Conservation (phyloP, 2,113 vertebrate species). For the Coryphaenoides rupestris region DNA sequence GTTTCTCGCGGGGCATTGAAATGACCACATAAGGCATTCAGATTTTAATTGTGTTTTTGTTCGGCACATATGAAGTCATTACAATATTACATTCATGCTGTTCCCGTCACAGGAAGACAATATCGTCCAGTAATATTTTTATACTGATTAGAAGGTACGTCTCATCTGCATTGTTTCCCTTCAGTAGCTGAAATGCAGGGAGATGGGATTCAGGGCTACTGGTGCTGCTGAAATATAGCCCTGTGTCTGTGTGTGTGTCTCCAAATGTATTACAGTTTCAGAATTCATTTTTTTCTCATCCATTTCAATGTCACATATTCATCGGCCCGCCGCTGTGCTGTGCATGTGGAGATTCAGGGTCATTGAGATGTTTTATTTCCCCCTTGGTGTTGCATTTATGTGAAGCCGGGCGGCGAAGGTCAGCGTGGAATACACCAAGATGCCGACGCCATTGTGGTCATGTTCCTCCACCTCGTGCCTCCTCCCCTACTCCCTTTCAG, state of each 20-base stretch:
- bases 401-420: constrained; percentile 63
- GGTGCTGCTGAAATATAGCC: constrained; percentile 44
- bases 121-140: constrained; percentile 11
- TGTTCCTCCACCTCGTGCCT: constrained; percentile 55
- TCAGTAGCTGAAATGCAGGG: constrained; percentile 33
- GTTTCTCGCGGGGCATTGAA: no score
- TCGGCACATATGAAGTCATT: no score
- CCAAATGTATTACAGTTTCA: constrained; percentile 51
- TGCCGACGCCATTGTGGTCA: constrained; percentile 62
- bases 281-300: constrained; percentile 21
- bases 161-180: not conserved
- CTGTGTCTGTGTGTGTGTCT: constrained; percentile 35
- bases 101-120: not conserved
- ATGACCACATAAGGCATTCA: no score
- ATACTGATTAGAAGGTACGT: constrained; percentile 11
- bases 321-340: constrained; percentile 28
- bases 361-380: constrained; percentile 54
- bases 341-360: constrained; percentile 55
- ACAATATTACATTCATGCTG: no score
- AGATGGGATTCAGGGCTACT: constrained; percentile 29
- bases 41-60: no score
- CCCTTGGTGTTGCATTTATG: constrained; percentile 54
- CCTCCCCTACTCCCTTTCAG: constrained; percentile 59
- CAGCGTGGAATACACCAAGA: constrained; percentile 60
- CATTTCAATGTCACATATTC: constrained; percentile 43